phyloP scores from a whole-genome alignment of 2,797 vertebrate species.

The Benthosema pterotum region DNA sequence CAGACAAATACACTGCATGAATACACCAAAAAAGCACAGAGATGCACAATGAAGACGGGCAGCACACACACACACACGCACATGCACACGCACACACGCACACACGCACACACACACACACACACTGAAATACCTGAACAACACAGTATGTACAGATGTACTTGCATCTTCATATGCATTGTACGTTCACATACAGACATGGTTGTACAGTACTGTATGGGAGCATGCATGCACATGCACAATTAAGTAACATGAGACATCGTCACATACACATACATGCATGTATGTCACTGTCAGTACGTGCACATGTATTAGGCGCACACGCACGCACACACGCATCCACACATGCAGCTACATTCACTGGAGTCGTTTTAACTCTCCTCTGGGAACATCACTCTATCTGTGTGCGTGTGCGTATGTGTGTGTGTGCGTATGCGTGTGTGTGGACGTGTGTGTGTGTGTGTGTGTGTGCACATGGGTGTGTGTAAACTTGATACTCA shows the following conservation, averaged over 20 bases:
- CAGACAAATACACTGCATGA: constrained; percentile 2
- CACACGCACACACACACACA: neutral
- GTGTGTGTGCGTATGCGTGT: constrained; percentile 7
- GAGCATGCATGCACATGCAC: no score
- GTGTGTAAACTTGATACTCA: neutral
- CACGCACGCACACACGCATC: neutral
- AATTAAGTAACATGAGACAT: no score
- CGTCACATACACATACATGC: no score
- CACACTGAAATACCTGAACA: neutral
- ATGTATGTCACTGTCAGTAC: no score
- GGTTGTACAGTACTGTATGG: no score
- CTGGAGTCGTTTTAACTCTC: neutral
- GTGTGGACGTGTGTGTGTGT: neutral
- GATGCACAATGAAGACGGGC: neutral
- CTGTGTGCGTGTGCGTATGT: neutral
- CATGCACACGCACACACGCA: neutral
- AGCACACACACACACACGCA: neutral
- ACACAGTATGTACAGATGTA: no score
- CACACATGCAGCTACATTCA: neutral
- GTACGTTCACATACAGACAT: no score
- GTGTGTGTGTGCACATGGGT: neutral
- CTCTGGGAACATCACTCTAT: neutral
- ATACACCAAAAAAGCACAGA: neutral
- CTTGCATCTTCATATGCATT: no score
- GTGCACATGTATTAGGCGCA: neutral